phyloP scores from a whole-genome alignment of 2,797 vertebrate genomes.

The Delichon dasypus region DNA sequence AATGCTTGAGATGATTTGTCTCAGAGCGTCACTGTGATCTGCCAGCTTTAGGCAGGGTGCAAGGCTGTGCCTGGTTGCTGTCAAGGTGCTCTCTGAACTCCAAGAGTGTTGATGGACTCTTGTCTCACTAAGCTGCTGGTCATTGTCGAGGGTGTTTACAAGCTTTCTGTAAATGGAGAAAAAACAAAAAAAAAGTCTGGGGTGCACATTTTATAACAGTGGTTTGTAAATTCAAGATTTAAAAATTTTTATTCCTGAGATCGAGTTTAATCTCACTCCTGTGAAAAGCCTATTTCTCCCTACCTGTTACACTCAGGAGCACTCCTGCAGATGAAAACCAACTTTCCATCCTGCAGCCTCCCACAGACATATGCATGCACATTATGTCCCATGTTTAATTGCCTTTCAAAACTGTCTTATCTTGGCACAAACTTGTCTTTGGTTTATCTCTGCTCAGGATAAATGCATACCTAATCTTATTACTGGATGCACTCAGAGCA shows the following conservation, averaged over 20 bases:
- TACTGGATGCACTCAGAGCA: slow-evolving; percentile 48
- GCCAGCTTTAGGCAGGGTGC: accelerated
- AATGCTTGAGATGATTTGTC: background rate
- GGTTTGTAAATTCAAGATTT: background rate
- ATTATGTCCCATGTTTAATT: slow-evolving; percentile 55
- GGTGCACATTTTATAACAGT: background rate
- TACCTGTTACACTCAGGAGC: slow-evolving; percentile 16
- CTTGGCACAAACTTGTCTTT: slow-evolving; percentile 44
- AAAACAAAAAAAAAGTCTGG: background rate
- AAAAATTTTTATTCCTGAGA: slow-evolving; percentile 22
- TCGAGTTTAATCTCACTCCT: background rate
- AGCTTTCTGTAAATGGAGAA: background rate
- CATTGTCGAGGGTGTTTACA: background rate
- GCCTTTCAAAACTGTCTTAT: slow-evolving; percentile 64
- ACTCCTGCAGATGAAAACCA: background rate
- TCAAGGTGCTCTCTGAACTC: background rate
- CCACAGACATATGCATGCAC: slow-evolving; percentile 23
- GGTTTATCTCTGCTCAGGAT: slow-evolving; percentile 57
- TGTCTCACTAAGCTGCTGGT: background rate
- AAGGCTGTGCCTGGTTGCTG: background rate
- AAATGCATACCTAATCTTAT: slow-evolving; percentile 68
- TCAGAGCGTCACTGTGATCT: background rate
- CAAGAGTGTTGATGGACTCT: background rate
- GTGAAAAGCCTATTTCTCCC: background rate
- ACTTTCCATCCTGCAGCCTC: slow-evolving; percentile 9